Evolutionary conservation across 2,888 invertebrate genomes (phyloP).

Genomic region (Stenichneumon culpator): DNA sequence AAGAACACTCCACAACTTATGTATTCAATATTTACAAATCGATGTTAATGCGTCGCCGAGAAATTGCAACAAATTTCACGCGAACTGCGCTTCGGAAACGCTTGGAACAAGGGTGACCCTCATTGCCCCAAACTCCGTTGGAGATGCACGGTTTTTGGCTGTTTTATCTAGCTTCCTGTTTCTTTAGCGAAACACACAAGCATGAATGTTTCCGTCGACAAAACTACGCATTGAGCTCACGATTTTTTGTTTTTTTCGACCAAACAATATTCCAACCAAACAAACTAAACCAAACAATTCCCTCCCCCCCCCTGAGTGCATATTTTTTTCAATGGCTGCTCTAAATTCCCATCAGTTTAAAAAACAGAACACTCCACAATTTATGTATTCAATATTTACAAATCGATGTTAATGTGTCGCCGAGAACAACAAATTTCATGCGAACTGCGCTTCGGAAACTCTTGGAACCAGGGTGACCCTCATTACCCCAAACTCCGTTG

Average conservation of each 20-base stretch:
- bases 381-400: background rate
- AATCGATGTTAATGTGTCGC: background rate
- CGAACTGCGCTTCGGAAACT: background rate
- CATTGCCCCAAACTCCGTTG: background rate
- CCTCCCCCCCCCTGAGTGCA: too few relatives aligned
- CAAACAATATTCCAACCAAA: slow-evolving; percentile 9
- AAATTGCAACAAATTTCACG: background rate
- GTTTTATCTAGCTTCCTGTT: too few relatives aligned
- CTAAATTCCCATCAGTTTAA: too few relatives aligned
- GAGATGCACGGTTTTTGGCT: background rate
- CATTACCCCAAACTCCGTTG: background rate
- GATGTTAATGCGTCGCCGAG: background rate
- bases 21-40: background rate
- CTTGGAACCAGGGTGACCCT: background rate
- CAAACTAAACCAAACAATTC: background rate
- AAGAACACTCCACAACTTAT: background rate
- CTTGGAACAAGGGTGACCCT: background rate
- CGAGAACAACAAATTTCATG: background rate
- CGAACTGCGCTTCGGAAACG: background rate
- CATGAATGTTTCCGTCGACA: too few relatives aligned
- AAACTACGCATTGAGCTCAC: too few relatives aligned
- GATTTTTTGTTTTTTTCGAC: background rate
- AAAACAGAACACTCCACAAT: too few relatives aligned
- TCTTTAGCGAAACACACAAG: too few relatives aligned
- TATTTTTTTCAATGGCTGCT: too few relatives aligned